These are phyloP conservation scores for Atrina japonica DNA, from an alignment of 2,888 invertebrate genomes.

Conservation along the genomic window DNA sequence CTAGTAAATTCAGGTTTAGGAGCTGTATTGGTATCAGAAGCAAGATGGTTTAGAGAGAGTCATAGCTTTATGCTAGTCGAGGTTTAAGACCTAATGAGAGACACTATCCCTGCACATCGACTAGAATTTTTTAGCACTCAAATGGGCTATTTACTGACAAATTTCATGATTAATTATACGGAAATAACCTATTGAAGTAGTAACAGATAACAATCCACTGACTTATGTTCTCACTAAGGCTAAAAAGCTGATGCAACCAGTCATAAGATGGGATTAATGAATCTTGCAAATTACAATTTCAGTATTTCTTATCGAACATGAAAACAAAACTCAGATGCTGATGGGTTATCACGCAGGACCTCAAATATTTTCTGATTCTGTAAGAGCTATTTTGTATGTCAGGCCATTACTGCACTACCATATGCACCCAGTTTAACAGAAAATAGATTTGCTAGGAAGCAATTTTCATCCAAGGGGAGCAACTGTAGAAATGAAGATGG, in stretches of 20 bases:
- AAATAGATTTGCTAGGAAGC: neutral
- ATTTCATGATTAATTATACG: constrained; percentile 43
- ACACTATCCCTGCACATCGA: constrained; percentile 34
- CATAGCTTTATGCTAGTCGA: constrained; percentile 2
- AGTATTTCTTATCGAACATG: too few relatives aligned
- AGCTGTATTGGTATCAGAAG: constrained; percentile 35
- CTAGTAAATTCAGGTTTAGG: constrained; percentile 26
- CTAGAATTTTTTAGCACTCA: too few relatives aligned
- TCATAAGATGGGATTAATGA: neutral
- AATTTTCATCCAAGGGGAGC: neutral
- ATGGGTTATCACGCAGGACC: neutral
- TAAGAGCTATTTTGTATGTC: neutral
- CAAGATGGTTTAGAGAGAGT: constrained; percentile 33
- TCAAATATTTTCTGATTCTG: neutral
- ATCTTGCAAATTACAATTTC: too few relatives aligned
- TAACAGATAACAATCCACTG: neutral
- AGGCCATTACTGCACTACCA: neutral
- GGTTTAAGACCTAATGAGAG: too few relatives aligned
- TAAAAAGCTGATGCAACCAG: too few relatives aligned
- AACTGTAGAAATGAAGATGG: too few relatives aligned
- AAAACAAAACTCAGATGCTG: too few relatives aligned
- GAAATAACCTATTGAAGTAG: too few relatives aligned
- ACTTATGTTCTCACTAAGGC: neutral
- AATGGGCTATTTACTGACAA: constrained; percentile 36
- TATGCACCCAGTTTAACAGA: neutral